phyloP scores from a whole-genome alignment of 1,140 invertebrate genomes.

The Phthorimaea operculella region DNA sequence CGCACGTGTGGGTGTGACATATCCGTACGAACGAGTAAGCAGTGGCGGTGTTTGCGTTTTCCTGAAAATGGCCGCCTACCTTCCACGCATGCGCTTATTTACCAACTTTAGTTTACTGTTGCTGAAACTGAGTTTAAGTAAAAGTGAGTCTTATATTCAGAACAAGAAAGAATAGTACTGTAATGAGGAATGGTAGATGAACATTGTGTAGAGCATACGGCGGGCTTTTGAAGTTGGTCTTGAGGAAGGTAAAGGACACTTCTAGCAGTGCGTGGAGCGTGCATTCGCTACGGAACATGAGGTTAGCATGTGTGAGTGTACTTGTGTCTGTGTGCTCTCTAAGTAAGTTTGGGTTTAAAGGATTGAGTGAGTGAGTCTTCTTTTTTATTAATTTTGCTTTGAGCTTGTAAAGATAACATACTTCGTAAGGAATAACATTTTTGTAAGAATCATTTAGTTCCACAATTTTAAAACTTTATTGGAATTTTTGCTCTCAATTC shows the following conservation, averaged over 20 bases:
- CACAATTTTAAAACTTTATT: too few relatives aligned
- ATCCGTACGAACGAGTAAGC: constrained; percentile 2
- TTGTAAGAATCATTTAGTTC: too few relatives aligned
- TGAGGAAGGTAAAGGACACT: constrained; percentile 40
- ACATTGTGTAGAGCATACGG: constrained; percentile 14
- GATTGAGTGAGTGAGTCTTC: too few relatives aligned
- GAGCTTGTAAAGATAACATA: too few relatives aligned
- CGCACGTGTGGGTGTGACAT: constrained; percentile 11
- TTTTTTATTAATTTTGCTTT: too few relatives aligned
- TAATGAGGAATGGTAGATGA: not conserved
- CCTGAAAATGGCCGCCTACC: constrained; percentile 36
- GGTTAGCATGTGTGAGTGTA: too few relatives aligned
- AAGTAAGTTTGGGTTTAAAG: too few relatives aligned
- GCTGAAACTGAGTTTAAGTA: constrained; percentile 10
- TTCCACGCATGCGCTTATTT: constrained; percentile 23
- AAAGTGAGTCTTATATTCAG: not conserved
- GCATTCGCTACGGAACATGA: not conserved
- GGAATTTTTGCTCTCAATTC: too few relatives aligned
- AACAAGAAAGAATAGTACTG: not conserved
- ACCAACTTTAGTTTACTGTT: not conserved
- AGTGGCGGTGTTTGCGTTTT: constrained; percentile 18
- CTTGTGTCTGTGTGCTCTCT: too few relatives aligned
- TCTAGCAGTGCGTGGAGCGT: not conserved
- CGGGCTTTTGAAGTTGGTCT: constrained; percentile 36
- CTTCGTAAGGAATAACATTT: too few relatives aligned